Evolutionary conservation across 2,113 vertebrate genomes (phyloP), one percentile per base, ranked within the genome.

Genomic region (Esox niger): DNA sequence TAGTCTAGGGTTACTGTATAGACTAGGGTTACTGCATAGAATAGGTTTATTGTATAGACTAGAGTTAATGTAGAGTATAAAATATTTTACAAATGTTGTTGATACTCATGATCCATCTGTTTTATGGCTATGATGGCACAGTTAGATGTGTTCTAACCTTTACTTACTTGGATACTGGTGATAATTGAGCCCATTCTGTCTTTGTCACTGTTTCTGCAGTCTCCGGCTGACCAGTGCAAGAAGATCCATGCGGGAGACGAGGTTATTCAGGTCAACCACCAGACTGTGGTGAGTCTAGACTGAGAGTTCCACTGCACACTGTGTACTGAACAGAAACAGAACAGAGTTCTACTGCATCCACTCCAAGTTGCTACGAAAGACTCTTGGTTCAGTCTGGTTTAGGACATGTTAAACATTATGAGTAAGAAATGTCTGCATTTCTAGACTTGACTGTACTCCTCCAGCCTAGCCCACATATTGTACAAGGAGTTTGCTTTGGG

Each of bases 151-250:
- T 17, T 15, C 15, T 4, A 43, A 43, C 15, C 15, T 43, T 4
- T 43, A 43, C 38, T 15, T 43, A 43, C 38, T 43, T 43, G 35
- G 17, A 43, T 43, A 2, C 35, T 43, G n/a, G n/a, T n/a, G 35
- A 43, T 43, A 43, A 43, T 43, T 43, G 38, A 43, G 11, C 15
- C 15, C 38, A 10, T 4, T 11, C 15, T 27, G 52, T 31, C 17
- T 58, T 35, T 57, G 23, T 26, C 26, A 17, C 7, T 71, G 33
- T 64, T 21, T 46, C 62, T 31, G 15, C 25, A 70, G 68, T 70
- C 68, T 63, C 68, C 68, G 17, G 68, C 68, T n/a, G 68, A 70
- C 49, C 68, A 70, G 23, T 70, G 68, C 49, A 70, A 70, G 68
- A 70, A 70, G 60, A 70, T 70, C 38, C 68, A 70, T 56, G 60